A percentile compares a stretch with the other conserved stretches of the same genome.
phyloP scores from a whole-genome alignment of 2,888 invertebrate genomes.

The Eueremaeus valkanovi region DNA sequence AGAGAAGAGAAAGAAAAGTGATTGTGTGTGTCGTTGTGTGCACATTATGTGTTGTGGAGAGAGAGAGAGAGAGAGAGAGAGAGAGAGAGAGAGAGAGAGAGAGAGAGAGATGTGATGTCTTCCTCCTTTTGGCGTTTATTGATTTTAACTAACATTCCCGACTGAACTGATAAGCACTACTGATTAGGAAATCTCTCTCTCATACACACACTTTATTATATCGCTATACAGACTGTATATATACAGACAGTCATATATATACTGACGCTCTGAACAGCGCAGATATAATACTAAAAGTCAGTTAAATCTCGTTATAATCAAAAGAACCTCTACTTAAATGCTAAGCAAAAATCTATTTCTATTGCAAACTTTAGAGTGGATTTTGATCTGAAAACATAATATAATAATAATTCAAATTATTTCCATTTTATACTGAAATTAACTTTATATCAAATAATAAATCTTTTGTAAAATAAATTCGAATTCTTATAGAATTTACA shows the following conservation, averaged over 20 bases:
- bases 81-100: too few relatives aligned
- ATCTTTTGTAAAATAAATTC: too few relatives aligned
- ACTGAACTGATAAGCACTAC: not conserved
- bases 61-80: too few relatives aligned
- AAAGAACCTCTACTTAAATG: not conserved
- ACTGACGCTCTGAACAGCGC: too few relatives aligned
- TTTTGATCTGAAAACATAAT: not conserved
- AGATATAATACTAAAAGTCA: not conserved
- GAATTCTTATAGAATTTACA: too few relatives aligned
- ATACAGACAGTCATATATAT: not conserved
- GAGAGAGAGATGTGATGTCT: conserved; percentile 23
- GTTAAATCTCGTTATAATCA: conserved; percentile 5
- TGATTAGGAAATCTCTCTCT: conserved; percentile 24
- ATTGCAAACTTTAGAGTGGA: not conserved
- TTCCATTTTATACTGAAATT: not conserved
- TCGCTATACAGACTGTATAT: not conserved
- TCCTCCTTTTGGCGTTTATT: conserved; percentile 25
- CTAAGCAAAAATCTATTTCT: not conserved
- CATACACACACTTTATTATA: conserved; percentile 8
- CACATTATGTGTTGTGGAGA: not conserved
- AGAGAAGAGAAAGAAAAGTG: too few relatives aligned
- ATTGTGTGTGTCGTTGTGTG: not conserved
- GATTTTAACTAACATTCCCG: conserved; percentile 29
- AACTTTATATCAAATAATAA: not conserved
- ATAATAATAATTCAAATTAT: not conserved